Base-by-base conservation (phyloP, 2,113 vertebrate species). In the Chrysemys picta region DNA sequence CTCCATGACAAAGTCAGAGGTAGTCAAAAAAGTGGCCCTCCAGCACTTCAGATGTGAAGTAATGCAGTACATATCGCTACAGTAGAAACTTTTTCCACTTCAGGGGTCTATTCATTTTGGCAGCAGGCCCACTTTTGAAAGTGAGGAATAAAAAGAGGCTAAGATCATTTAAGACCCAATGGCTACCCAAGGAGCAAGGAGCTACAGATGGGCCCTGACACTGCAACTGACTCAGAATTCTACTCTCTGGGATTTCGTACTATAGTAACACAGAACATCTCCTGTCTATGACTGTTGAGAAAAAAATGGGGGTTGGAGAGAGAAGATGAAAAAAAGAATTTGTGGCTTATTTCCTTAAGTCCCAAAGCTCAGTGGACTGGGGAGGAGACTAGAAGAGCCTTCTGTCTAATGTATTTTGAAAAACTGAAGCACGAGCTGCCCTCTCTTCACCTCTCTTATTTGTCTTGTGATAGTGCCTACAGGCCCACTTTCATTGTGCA, bases 31-130 rank as follows among this genome's bases (percentile, higher is more conserved):
- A 95, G 88, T 3, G 93, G 97, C 98, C 98, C 98, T 98, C 98
- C 98, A 98, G 98, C 98, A 4, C 93, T 98, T 96, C 98, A 98
- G 98, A 98, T 98, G 98, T 97, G 96, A 95, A 96, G 91, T 62
- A 89, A 89, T 92, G 86, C 80, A 50, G 57, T 84, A 57, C 82
- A 17, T 93, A 94, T 94, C 89, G 88, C 87, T 93, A 93, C 85
- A 86, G 94, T 93, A 96, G 85, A 94, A 96, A 96, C 76, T n/a
- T 95, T 95, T 97, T 96, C 82, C 97, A 93, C 91, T 96, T 96
- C 90, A 80, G 80, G 96, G 95, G 88, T 94, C 93, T 96, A 88
- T 97, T 96, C 94, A 97, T 93, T 96, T 97, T 95, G 95, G 96
- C 97, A 96, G 94, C 87, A 96, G 65, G 96, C 75, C 87, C 96